phyloP scores from a whole-genome alignment of 2,888 invertebrate genomes.

The Harpagoxenus sublaevis region DNA sequence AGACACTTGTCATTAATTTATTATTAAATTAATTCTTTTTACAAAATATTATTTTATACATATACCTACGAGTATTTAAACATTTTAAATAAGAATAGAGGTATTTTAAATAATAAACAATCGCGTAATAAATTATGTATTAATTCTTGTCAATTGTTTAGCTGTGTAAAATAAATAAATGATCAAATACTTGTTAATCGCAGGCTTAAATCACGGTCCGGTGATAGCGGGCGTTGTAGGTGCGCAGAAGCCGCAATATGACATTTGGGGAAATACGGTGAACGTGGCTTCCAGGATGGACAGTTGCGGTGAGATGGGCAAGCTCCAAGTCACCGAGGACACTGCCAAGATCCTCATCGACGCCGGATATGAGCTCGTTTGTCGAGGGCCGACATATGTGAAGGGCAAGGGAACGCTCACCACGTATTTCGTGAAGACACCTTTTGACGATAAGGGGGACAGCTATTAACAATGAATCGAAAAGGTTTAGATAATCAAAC shows the following conservation, averaged over 20 bases:
- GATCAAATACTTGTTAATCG: background rate
- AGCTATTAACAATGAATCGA: constrained; percentile 65
- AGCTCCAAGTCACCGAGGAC: constrained; percentile 94
- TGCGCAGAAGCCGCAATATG: constrained; percentile 99
- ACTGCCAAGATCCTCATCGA: constrained; percentile 94
- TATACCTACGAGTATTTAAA: background rate
- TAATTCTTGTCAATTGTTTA: background rate
- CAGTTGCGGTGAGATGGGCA: constrained; percentile 96
- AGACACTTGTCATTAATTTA: constrained; percentile 74
- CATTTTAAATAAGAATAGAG: background rate
- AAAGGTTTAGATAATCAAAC: constrained; percentile 1
- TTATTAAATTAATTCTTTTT: background rate
- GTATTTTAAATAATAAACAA: background rate
- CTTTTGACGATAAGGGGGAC: constrained; percentile 89
- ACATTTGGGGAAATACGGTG: constrained; percentile 99
- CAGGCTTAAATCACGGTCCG: constrained; percentile 95
- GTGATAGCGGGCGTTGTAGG: constrained; percentile 99
- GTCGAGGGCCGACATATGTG: constrained; percentile 96
- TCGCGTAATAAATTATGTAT: background rate
- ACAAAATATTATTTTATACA: background rate
- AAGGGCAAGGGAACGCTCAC: constrained; percentile 97
- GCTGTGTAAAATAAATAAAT: background rate
- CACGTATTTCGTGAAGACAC: constrained; percentile 97
- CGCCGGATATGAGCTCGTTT: constrained; percentile 95
- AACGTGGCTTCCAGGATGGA: constrained; percentile 99